phyloP scores from a whole-genome alignment of 2,797 vertebrate species.

The Sciurus carolinensis region DNA sequence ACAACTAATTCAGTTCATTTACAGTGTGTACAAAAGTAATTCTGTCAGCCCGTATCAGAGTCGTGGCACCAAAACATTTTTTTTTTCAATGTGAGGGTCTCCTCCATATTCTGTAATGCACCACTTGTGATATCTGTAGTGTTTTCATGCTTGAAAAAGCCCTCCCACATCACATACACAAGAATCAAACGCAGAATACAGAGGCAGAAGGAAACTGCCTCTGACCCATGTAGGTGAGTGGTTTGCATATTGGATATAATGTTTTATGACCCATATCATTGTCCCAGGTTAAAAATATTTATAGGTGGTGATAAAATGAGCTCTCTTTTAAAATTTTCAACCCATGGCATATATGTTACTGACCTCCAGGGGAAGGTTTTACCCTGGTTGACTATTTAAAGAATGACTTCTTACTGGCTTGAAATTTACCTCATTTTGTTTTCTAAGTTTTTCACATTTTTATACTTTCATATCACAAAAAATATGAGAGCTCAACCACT shows the following conservation, averaged over 20 bases:
- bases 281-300: constrained; percentile 75
- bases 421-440: constrained; percentile 51
- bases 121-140: background rate
- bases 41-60: background rate
- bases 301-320: constrained; percentile 69
- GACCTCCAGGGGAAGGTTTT: background rate
- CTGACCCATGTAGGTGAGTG: constrained; percentile 65
- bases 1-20: background rate
- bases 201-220: background rate
- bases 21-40: background rate
- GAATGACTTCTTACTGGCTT: background rate
- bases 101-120: background rate
- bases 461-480: constrained; percentile 37
- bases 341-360: background rate
- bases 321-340: constrained; percentile 51
- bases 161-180: background rate
- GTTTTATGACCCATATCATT: constrained; percentile 75
- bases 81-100: background rate
- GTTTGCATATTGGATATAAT: constrained; percentile 57
- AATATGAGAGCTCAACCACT: background rate
- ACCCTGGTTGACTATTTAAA: background rate
- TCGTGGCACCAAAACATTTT: background rate
- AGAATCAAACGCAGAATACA: constrained; percentile 3
- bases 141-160: constrained; percentile 45
- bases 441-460: background rate